Base-by-base conservation (phyloP, 2,113 vertebrate species). In the Orycteropus afer region DNA sequence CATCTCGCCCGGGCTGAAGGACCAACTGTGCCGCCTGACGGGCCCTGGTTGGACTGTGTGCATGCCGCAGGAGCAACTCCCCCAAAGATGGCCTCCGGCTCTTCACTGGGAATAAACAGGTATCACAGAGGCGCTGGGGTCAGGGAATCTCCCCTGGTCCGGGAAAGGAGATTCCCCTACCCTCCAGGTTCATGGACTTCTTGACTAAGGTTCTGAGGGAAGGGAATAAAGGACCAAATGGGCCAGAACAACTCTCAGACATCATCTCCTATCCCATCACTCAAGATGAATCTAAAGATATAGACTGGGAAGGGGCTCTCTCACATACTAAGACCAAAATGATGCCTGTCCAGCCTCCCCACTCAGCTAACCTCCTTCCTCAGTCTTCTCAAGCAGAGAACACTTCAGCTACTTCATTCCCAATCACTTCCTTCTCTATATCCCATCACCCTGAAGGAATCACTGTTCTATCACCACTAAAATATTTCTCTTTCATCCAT, bases 11-110 rank as follows among this genome's bases (percentile, higher is more conserved):
- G 57, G 99, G 99, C 27, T 99, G 99, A 42, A 99, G 98, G 6
- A 99, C 99, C 81, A 99, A 89, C 98, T 99, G 99, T 7, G 99
- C 99, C 0, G 99, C 99, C 76, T 99, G 98, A 2, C 99, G 98
- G 0, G 99, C 99, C 67, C 99, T 98, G 0, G 99, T 99, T 1
- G 99, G 99, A 96, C 99, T 99, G 98, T 99, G 99, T 80, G 99
- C 98, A 94, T 99, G 99, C 5, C 99, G 99, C 59, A 99, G 98
- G 92, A 99, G 99, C 97, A 99, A 98, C 97, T 99, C 99, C 27
- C 99, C 99, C 3, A 99, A 98, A 55, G 99, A 99, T 1, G 98
- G 98, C 97, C 99, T 99, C 18, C 99, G 99, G 97, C 99, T 99
- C 97, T 99, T 99, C 97, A 99, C 99, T 99, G 98, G 14, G 51